phyloP scores from a whole-genome alignment of 2,888 invertebrate genomes.

The Tineola bisselliella region DNA sequence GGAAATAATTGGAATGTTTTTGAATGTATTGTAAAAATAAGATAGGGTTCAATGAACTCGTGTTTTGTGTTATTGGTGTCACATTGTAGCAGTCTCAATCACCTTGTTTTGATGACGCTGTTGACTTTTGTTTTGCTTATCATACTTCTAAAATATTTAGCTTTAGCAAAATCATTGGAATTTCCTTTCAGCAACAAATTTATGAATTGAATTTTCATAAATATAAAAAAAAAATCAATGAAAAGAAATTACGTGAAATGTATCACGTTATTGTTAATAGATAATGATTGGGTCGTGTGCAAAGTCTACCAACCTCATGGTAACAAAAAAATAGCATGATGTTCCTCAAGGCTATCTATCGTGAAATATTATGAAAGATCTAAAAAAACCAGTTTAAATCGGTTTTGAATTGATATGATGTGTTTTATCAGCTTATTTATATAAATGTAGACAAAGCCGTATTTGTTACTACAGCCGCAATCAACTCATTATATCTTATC shows the following conservation, averaged over 20 bases:
- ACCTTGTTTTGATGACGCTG: background rate
- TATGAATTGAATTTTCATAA: too few species aligned
- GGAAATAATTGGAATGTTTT: background rate
- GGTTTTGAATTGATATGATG: background rate
- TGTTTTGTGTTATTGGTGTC: slow-evolving; percentile 3
- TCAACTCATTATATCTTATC: slow-evolving; percentile 7
- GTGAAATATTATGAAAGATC: background rate
- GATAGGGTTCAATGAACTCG: background rate
- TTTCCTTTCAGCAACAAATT: too few species aligned
- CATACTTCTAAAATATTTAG: too few species aligned
- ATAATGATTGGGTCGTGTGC: background rate
- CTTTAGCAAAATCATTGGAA: too few species aligned
- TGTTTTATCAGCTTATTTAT: background rate
- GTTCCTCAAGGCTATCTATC: background rate
- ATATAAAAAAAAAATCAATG: too few species aligned
- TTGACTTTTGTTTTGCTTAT: too few species aligned
- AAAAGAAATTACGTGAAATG: too few species aligned
- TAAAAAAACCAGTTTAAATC: background rate
- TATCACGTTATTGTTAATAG: background rate
- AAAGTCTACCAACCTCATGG: background rate
- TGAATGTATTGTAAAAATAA: background rate
- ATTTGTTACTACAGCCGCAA: background rate
- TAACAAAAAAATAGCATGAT: background rate
- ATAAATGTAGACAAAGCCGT: slow-evolving; percentile 4
- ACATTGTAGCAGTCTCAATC: background rate